phyloP scores from a whole-genome alignment of 1,140 invertebrate species.

The Tetramorium simillimum region DNA sequence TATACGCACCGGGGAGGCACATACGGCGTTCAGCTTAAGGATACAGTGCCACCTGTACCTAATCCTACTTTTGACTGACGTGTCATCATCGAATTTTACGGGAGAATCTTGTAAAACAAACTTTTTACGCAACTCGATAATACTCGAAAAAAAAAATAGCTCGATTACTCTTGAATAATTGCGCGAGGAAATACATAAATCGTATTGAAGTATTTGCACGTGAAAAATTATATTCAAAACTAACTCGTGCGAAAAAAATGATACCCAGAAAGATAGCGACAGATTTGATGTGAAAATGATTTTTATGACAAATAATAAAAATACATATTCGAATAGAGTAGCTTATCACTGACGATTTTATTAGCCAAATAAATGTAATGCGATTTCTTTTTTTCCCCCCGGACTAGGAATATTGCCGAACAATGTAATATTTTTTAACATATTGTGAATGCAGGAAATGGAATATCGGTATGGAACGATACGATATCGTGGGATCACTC shows the following conservation, averaged over 20 bases:
- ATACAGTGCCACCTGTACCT: slow-evolving; percentile 35
- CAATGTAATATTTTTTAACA: slow-evolving; percentile 52
- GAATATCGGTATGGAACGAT: slow-evolving; percentile 39
- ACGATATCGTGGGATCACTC: slow-evolving; percentile 47
- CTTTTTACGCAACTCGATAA: not conserved
- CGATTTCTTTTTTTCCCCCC: not conserved
- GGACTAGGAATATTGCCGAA: slow-evolving; percentile 38
- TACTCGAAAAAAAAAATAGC: not conserved
- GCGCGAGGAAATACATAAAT: not conserved
- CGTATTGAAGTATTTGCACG: not conserved
- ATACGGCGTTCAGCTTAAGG: slow-evolving; percentile 22
- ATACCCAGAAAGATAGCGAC: not conserved
- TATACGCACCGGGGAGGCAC: slow-evolving; percentile 38
- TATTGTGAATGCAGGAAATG: slow-evolving; percentile 49
- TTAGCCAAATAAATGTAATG: slow-evolving; percentile 40
- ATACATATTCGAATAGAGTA: not conserved
- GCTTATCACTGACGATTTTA: slow-evolving; percentile 34
- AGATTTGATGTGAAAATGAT: not conserved
- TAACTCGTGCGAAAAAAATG: not conserved
- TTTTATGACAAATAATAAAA: not conserved
- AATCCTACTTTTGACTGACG: slow-evolving; percentile 51
- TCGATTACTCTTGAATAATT: not conserved
- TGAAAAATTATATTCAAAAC: slow-evolving; percentile 5
- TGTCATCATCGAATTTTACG: slow-evolving; percentile 4
- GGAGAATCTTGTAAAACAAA: not conserved